Base-by-base conservation (phyloP, 2,888 invertebrate species). In the Macaria liturata region DNA sequence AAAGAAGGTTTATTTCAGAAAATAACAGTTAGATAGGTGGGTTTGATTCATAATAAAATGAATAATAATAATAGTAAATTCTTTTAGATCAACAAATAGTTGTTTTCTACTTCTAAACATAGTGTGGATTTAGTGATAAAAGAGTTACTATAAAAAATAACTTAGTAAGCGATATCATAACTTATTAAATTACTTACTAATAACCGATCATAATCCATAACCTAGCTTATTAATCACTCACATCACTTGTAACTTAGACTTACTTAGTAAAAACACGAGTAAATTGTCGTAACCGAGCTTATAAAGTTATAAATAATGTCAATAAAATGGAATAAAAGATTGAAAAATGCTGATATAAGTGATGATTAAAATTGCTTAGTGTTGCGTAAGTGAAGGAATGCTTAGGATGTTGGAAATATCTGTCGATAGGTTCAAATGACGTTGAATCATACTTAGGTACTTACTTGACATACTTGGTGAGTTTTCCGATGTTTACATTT, bases 351-450 rank as follows among this genome's bases (percentile, higher is more conserved):
- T 42, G 32, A 32, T 43, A 20, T 20, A 50, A 50, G 44, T 57
- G 52, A 55, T 53, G 46, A 59, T 61, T 66, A 49, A 59, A 58
- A 65, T 62, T 9, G 57, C 54, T 54, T 39, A n/a, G 32, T 42
- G 43, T 62, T 73, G 65, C 56, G 64, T 71, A 60, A 73, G 49
- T 49, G 47, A 57, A 67, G 69, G 67, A 59, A 34, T 57, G 57
- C 60, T 51, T 48, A 49, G 30, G 32, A 50, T 51, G 43, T 39
- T 42, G 45, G 42, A 57, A 44, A 59, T 62, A 62, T 32, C 4
- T 56, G 32, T 42, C 4, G 42, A 42, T 42, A 42, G 9, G 9
- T 43, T 43, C 42, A 4, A n/a, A 44, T 55, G 32, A 46, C 32
- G 31, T 43, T 45, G 57, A 57, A 39, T 52, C 52, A 52, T 34